Evolutionary conservation across 1,140 invertebrate genomes (phyloP), one percentile per base, ranked within the genome.

Genomic region (Dreissena polymorpha): DNA sequence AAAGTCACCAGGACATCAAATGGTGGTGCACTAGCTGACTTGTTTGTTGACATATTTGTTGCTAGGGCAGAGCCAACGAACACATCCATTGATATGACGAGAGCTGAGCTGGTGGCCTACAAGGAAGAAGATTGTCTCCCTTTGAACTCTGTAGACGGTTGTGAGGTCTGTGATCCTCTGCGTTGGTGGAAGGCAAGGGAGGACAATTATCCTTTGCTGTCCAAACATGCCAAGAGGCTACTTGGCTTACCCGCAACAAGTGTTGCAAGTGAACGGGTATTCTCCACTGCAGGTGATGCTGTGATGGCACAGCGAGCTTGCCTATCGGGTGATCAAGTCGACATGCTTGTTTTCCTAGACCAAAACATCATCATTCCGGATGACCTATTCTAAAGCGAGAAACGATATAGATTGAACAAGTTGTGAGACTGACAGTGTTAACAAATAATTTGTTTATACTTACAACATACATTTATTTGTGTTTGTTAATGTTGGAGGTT

Each of bases 341-440:
- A 71, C n/a, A 71, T 50, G 39, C 69, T 71, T 71, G 69, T 71
- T 23, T 71, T 71, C 39, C 69, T 71, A 10, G 53, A 71, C 14
- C 10, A 71, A 7, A 71, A n/a, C n/a, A n/a, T n/a, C n/a, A n/a
- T n/a, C n/a, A n/a, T n/a, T n/a, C n/a, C n/a, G n/a, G n/a, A n/a
- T n/a, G n/a, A n/a, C n/a, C n/a, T n/a, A n/a, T n/a, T n/a, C n/a
- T n/a, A n/a, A n/a, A n/a, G n/a, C n/a, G 16, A 18, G 23, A 57
- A 13, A 13, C n/a, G 55, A 57, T 57, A 13, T 13, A n/a, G 55
- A 13, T 13, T 57, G 13, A n/a, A 13, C 55, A 13, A 57, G n/a
- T 57, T 13, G 13, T 13, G 55, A 13, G 13, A 13, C 55, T 13
- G 13, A 57, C 16, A 64, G 27, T 64, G n/a, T 21, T 21, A 25